Conservation (phyloP, 2,113 vertebrate genomes). For the Lampris incognitus region DNA sequence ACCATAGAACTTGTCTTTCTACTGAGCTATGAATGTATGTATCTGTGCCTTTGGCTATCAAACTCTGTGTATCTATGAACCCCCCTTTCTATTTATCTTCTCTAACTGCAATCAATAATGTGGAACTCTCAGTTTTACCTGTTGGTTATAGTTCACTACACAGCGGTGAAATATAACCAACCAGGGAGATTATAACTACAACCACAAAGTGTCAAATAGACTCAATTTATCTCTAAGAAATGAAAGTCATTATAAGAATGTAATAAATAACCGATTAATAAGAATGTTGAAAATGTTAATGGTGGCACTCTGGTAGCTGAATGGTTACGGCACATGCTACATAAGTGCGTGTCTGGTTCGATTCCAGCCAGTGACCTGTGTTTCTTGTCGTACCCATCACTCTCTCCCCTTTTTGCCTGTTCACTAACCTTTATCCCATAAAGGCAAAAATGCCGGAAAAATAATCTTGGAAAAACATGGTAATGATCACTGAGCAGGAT, state of each 20-base stretch:
- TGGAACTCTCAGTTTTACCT: slow-evolving; percentile 24
- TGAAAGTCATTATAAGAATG: background rate
- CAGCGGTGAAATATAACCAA: slow-evolving; percentile 12
- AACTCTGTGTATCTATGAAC: no score
- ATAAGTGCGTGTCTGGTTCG: no score
- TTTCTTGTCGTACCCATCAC: no score
- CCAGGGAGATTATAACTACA: slow-evolving; percentile 16
- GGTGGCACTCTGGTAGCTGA: background rate
- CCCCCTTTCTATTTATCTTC: no score
- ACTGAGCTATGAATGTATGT: no score
- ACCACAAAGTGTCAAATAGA: slow-evolving; percentile 18
- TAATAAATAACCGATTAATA: background rate
- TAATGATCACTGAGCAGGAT: no score
- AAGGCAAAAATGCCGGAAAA: background rate
- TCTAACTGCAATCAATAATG: background rate
- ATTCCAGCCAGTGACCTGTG: no score
- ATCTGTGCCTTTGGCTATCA: no score
- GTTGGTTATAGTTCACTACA: slow-evolving; percentile 21
- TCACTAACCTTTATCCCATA: background rate
- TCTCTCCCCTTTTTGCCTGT: background rate
- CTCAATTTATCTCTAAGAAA: background rate
- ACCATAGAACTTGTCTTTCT: no score
- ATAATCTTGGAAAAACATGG: background rate
- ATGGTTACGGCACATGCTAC: no score
- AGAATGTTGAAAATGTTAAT: background rate